These are phyloP conservation scores for Gymnarchus niloticus DNA, from an alignment of 2,113 vertebrate species.

Conservation along the genomic window DNA sequence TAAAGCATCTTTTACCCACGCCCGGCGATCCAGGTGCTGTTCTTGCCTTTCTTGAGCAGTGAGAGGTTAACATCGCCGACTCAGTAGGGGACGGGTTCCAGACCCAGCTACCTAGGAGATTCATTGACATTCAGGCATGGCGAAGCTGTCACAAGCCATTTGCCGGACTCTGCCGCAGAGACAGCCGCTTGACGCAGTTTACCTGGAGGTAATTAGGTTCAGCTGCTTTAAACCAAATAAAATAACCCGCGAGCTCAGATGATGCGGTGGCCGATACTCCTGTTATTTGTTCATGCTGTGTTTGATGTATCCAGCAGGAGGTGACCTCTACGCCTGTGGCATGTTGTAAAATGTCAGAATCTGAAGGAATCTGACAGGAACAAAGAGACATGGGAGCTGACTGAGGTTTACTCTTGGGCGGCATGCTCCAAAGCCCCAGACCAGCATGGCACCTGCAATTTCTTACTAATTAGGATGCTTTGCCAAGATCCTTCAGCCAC, in stretches of 20 bases:
- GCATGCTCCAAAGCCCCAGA: slow-evolving; percentile 30
- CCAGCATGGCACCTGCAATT: slow-evolving; percentile 35
- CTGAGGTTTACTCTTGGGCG: neutral
- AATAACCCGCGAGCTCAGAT: slow-evolving; percentile 43
- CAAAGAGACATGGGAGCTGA: neutral
- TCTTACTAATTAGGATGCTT: slow-evolving; percentile 40
- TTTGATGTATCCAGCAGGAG: neutral
- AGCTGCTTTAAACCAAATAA: slow-evolving; percentile 52
- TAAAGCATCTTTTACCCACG: neutral
- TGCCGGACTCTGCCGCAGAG: slow-evolving; percentile 39
- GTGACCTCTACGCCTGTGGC: neutral
- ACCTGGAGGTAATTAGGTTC: slow-evolving; percentile 56
- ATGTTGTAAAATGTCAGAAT: neutral
- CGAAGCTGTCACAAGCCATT: slow-evolving; percentile 52
- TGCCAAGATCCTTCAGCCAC: slow-evolving; percentile 30
- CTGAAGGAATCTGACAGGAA: neutral
- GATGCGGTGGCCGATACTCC: slow-evolving; percentile 37
- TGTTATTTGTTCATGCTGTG: neutral
- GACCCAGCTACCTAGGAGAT: slow-evolving; percentile 5
- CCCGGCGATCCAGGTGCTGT: neutral
- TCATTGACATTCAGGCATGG: slow-evolving; percentile 55
- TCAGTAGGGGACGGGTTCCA: neutral
- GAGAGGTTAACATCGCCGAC: neutral
- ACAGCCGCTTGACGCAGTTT: slow-evolving; percentile 48
- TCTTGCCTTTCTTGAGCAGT: neutral